phyloP scores from a whole-genome alignment of 1,140 invertebrate species.

The Cydia strobilella region DNA sequence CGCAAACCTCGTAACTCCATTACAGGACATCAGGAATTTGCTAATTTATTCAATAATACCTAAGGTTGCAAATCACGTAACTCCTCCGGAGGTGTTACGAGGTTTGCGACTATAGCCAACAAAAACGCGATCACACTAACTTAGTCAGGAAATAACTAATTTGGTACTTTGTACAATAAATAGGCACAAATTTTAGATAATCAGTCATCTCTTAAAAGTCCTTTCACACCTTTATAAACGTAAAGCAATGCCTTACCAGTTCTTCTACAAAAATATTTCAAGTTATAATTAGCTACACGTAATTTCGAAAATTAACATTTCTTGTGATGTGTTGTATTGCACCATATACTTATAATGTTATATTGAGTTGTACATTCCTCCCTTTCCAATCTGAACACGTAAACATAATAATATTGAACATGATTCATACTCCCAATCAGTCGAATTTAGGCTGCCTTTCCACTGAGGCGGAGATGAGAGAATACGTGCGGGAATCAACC shows the following conservation, averaged over 20 bases:
- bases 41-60: too few relatives aligned
- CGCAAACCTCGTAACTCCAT: too few relatives aligned
- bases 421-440: not conserved
- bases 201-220: not conserved
- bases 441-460: too few relatives aligned
- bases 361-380: not conserved
- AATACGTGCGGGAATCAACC: too few relatives aligned
- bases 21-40: too few relatives aligned
- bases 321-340: conserved; percentile 26
- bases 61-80: too few relatives aligned
- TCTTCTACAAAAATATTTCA: not conserved
- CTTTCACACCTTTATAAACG: not conserved
- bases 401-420: not conserved
- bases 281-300: not conserved
- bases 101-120: too few relatives aligned
- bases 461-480: too few relatives aligned
- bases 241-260: not conserved
- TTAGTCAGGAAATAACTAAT: not conserved
- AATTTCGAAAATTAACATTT: not conserved
- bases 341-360: not conserved
- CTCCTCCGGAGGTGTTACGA: too few relatives aligned
- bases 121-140: not conserved
- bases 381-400: not conserved
- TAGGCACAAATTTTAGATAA: not conserved
- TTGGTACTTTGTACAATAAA: conserved; percentile 1